Base-by-base conservation (phyloP, 2,113 vertebrate genomes). In the Chionis minor region DNA sequence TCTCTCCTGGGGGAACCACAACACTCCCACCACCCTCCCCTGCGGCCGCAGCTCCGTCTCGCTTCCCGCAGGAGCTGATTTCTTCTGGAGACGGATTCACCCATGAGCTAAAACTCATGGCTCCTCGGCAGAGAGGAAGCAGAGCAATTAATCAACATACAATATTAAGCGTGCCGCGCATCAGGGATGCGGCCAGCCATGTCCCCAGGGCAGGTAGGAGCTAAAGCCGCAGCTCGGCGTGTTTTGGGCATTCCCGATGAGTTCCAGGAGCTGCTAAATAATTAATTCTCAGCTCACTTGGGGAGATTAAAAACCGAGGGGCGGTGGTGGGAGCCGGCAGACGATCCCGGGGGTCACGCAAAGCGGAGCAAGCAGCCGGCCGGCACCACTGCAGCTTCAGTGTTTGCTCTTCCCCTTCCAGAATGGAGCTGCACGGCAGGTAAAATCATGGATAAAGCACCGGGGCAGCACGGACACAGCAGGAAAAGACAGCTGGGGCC, bases 11-110 rank as follows among this genome's bases (percentile, higher is more conserved):
- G 32, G 59, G 63, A 78, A 1, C 16, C 44, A 88, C 87, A 24
- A 30, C 7, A 0, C 4, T 56, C 33, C 75, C 80, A 14, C 27
- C 8, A 0, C 72, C 56, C 44, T 84, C 63, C 67, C 45, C 81
- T 58, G 44, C 0, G 0, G 51, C 67, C 2, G 0, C 0, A 0
- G 61, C 59, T 35, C 70, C 2, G 0, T 33, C 47, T 27, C 1
- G 1, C 87, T 42, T 61, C 84, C 87, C 14, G 1, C 79, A 88
- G 80, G 66, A 92, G 5, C 79, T 0, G 0, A 14, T 45, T 63
- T 73, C 78, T 83, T 23, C 84, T 1, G 14, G 67, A 59, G 44
- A 27, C 0, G 3, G 82, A 44, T 23, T 33, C 38, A 30, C 4
- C 11, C 79, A 4, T 0, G 8, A 63, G 70, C 51, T 86, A 33